phyloP scores from a whole-genome alignment of 2,113 vertebrate species.

The Anoura caudifer region DNA sequence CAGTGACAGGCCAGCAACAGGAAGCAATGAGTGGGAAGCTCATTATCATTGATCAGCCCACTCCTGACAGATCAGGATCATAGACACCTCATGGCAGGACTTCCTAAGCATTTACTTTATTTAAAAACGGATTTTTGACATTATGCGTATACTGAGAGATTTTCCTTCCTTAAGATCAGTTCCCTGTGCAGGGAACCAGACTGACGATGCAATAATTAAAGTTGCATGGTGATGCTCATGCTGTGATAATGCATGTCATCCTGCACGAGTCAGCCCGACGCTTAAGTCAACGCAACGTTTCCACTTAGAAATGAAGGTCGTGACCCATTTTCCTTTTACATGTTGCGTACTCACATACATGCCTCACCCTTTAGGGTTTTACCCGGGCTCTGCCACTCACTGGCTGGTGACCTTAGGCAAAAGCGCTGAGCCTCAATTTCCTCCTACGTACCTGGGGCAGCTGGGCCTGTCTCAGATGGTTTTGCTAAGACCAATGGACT shows the following conservation, averaged over 20 bases:
- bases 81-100: background rate
- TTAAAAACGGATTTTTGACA: background rate
- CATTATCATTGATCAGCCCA: background rate
- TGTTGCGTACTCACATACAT: background rate
- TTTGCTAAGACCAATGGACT: background rate
- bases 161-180: background rate
- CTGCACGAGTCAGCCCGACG: background rate
- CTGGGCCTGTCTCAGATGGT: background rate
- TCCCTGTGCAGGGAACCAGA: background rate
- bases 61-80: background rate
- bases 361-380: background rate
- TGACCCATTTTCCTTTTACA: background rate
- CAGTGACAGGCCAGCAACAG: background rate
- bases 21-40: background rate
- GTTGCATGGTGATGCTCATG: background rate
- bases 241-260: background rate
- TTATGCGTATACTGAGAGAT: background rate
- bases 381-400: background rate
- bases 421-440: background rate
- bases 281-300: background rate
- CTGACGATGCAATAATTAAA: background rate
- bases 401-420: background rate
- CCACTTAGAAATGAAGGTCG: slow-evolving; percentile 6
- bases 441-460: background rate
- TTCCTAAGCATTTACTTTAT: background rate